Conservation (phyloP, 2,797 vertebrate genomes). For the Euphonia xanthogaster region DNA sequence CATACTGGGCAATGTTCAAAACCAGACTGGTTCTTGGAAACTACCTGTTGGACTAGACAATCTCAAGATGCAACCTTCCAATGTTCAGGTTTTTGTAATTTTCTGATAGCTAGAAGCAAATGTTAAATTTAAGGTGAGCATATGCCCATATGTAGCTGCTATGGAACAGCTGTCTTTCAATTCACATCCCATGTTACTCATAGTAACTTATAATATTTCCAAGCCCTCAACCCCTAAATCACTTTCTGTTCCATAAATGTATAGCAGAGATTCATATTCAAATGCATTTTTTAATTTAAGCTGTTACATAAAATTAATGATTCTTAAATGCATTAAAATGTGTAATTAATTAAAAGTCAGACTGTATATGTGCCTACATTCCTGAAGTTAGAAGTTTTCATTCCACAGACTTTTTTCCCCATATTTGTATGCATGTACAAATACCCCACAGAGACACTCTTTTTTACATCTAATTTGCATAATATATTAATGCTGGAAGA, state of each 20-base stretch:
- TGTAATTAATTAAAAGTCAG: background rate
- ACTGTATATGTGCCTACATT: background rate
- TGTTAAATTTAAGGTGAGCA: background rate
- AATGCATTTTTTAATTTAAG: background rate
- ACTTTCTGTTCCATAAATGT: background rate
- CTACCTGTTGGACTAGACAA: background rate
- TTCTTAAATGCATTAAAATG: background rate
- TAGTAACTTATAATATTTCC: background rate
- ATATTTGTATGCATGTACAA: background rate
- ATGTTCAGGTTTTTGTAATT: background rate
- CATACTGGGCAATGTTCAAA: background rate
- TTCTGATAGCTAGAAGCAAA: background rate
- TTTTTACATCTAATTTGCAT: background rate
- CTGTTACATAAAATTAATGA: background rate
- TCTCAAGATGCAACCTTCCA: background rate
- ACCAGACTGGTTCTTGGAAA: background rate
- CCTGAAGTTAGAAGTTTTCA: background rate
- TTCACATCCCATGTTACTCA: background rate
- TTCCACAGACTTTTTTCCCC: background rate
- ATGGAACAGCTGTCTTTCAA: background rate
- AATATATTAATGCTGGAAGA: background rate
- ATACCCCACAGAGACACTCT: background rate
- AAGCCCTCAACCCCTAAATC: background rate
- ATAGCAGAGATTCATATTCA: background rate
- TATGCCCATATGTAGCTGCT: background rate